Evolutionary conservation across 2,797 vertebrate species (phyloP).

Genomic region (Anisognathus igniventris): DNA sequence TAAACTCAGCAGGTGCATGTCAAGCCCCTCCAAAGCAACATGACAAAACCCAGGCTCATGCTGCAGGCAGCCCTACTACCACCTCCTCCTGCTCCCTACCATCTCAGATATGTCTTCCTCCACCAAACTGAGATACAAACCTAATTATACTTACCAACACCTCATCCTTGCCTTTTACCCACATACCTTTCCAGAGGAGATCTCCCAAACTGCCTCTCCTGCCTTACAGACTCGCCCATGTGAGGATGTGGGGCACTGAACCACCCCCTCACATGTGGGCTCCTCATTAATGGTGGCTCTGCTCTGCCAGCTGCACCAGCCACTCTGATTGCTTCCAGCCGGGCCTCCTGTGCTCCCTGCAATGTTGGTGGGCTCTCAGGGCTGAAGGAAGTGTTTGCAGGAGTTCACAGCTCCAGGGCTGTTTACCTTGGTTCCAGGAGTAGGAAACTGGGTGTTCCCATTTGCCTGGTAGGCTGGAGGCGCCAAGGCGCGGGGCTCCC

Average conservation of each 20-base stretch:
- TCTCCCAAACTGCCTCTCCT: not conserved
- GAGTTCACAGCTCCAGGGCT: not conserved
- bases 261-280: not conserved
- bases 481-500: not conserved
- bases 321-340: not conserved
- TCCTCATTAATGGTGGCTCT: not conserved
- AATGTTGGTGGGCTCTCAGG: not conserved
- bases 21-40: not conserved
- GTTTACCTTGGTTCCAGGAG: not conserved
- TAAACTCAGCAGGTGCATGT: not conserved
- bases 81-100: accelerated
- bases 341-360: not conserved
- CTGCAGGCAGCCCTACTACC: accelerated
- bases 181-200: not conserved
- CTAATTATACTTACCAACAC: not conserved
- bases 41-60: not conserved
- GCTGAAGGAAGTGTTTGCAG: not conserved
- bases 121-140: not conserved
- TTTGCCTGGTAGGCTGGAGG: not conserved
- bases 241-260: not conserved
- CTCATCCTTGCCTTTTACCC: not conserved
- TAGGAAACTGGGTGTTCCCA: not conserved
- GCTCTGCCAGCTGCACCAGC: not conserved
- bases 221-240: not conserved
- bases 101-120: not conserved